These are phyloP conservation scores for Amblyopsis hoosieri DNA, from an alignment of 2,797 vertebrate genomes.

Conservation along the genomic window DNA sequence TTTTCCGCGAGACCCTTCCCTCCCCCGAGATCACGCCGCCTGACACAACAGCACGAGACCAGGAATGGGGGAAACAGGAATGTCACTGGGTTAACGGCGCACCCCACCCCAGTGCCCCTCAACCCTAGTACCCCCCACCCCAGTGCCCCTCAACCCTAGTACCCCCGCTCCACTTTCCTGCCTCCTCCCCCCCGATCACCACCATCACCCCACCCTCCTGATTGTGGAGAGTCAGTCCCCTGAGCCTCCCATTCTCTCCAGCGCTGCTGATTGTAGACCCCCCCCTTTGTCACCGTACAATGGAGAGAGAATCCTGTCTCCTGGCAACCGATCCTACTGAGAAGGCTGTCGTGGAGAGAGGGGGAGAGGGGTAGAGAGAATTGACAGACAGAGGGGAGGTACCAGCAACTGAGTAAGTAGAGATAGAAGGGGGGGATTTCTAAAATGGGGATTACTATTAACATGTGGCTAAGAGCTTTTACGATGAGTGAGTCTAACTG, in stretches of 20 bases:
- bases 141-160: slow-evolving; percentile 17
- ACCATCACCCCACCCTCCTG: slow-evolving; percentile 47
- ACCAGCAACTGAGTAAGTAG: slow-evolving; percentile 19
- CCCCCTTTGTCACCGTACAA: slow-evolving; percentile 76
- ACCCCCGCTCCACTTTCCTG: slow-evolving; percentile 5
- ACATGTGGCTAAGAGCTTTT: slow-evolving; percentile 17
- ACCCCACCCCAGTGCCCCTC: slow-evolving; percentile 39
- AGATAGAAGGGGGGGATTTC: slow-evolving; percentile 17
- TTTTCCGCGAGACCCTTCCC: slow-evolving; percentile 24
- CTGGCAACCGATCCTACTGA: slow-evolving; percentile 79
- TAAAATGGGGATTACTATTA: background rate
- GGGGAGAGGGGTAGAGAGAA: slow-evolving; percentile 27
- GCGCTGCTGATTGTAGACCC: slow-evolving; percentile 69
- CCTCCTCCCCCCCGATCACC: slow-evolving; percentile 28
- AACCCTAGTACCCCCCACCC: slow-evolving; percentile 31
- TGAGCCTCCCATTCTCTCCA: slow-evolving; percentile 55
- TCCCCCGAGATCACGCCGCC: slow-evolving; percentile 27
- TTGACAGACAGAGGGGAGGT: slow-evolving; percentile 15
- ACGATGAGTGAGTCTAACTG: no score
- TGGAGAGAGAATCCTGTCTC: slow-evolving; percentile 79
- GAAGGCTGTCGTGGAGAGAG: slow-evolving; percentile 66
- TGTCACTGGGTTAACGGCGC: slow-evolving; percentile 50
- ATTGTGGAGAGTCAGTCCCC: slow-evolving; percentile 52
- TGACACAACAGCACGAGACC: slow-evolving; percentile 63
- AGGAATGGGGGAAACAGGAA: slow-evolving; percentile 57